phyloP scores from a whole-genome alignment of 2,888 invertebrate species.

The Hydriomena furcata region DNA sequence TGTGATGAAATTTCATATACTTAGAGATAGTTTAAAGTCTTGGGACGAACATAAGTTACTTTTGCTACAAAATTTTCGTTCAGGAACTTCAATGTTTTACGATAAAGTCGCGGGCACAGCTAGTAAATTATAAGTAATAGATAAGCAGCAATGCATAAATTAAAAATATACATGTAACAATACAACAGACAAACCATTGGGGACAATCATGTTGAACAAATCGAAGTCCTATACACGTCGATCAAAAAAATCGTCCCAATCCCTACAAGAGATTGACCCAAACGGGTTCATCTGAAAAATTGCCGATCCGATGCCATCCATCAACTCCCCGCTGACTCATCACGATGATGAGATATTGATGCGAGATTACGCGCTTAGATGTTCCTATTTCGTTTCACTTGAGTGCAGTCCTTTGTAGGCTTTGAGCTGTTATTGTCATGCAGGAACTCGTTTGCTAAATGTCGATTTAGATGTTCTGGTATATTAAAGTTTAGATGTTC shows the following conservation, averaged over 20 bases:
- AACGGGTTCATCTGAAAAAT: slow-evolving; percentile 22
- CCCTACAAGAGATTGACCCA: slow-evolving; percentile 14
- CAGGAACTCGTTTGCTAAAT: not conserved
- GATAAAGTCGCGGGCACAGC: too few species aligned
- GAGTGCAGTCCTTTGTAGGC: slow-evolving; percentile 1
- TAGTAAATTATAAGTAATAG: too few species aligned
- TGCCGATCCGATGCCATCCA: slow-evolving; percentile 18
- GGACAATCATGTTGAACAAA: not conserved
- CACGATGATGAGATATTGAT: slow-evolving; percentile 29
- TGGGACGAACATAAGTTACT: too few species aligned
- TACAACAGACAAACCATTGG: not conserved
- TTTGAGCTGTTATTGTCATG: slow-evolving; percentile 3
- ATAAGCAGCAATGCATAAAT: too few species aligned
- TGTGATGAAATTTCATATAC: too few species aligned
- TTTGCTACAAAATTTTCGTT: too few species aligned
- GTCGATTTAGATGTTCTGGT: not conserved
- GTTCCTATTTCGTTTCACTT: slow-evolving; percentile 9
- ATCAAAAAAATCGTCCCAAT: slow-evolving; percentile 11
- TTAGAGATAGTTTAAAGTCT: too few species aligned
- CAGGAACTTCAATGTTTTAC: too few species aligned
- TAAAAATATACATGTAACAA: too few species aligned
- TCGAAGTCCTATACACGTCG: slow-evolving; percentile 4
- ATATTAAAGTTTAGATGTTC: too few species aligned
- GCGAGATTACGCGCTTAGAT: slow-evolving; percentile 20
- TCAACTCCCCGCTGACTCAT: slow-evolving; percentile 22